Evolutionary conservation across 2,888 invertebrate species (phyloP), one percentile per base, ranked within the genome.

Genomic region (Exephanes ischioxanthus): DNA sequence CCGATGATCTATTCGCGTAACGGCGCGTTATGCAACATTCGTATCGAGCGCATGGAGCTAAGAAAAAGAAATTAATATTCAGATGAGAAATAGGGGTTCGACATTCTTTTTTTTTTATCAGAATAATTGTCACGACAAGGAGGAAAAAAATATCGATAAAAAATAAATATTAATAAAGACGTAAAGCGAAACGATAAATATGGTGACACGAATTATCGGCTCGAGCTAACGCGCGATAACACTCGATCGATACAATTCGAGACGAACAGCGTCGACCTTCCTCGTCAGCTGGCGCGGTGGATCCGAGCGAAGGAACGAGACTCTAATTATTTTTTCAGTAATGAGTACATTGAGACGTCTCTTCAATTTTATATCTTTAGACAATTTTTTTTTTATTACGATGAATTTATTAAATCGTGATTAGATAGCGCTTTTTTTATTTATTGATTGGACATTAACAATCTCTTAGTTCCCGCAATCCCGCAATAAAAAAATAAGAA

Each of bases 1-100:
- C 22, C 19, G 22, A 22, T 5, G 14, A 51, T 53, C 51, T 51
- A 41, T 45, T 72, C 53, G 45, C n/a, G 45, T 55, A 53, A 41
- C 55, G 16, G 6, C 7, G 55, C 45, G 14, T 71, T 71, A 51
- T 71, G 51, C 61, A 79, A 70, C 70, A 58, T 70, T 70, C 33
- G 37, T 22, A 71, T 71, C 37, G 16, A 33, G 11, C n/a, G 11
- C 55, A 3, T 22, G 22, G 4, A 11, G 4, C 19, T 26, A 72
- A 19, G 19, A 22, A 16, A 58, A 58, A 19, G 19, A 41, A 72
- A 72, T 33, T 19, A 58, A 58, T 55, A 37, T 37, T 55, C 11
- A 26, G 11, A 11, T 22, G 19, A 58, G 58, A 22, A 58, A 14
- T 9, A 14, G 26, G 11, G 3, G 11, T 22, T 26, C 22, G 58